Base-by-base conservation (phyloP, 2,113 vertebrate species). In the Leiothrix lutea region DNA sequence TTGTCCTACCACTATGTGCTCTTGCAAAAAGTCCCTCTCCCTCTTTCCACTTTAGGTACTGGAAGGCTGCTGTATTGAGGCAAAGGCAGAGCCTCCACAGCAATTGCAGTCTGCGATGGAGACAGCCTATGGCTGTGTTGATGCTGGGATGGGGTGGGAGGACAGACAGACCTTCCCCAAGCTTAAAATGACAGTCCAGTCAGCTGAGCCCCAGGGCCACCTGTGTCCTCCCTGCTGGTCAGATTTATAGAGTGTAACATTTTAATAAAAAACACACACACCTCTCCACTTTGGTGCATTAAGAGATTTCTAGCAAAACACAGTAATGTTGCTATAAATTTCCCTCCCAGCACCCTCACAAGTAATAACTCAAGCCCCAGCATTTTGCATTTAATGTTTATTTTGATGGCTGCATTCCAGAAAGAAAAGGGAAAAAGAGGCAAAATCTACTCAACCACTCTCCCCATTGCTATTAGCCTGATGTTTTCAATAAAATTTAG, bases 211-310 rank as follows among this genome's bases (percentile, higher is more conserved):
- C 96, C 78, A 71, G 86, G 94, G 96, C 97, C 98, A 98, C 98
- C 98, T 99, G 98, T 98, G 97, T 98, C 94, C 97, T 98, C 98
- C 98, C 97, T 95, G 84, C 73, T 71, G 97, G 95, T 95, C 86
- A 97, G 97, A 98, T 98, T 98, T 98, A 98, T 98, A 97, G 98
- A 97, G 98, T 98, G 98, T 79, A 97, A 98, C 96, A 98, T 98
- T 98, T 98, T 98, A 98, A 98, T 98, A 98, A 98, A 98, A 98
- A 98, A 98, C 97, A 98, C 97, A 97, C 97, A 97, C 97, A 95
- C 98, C 97, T 98, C 97, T 97, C 97, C 97, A 98, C 98, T 98
- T 98, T 93, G 97, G 98, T 98, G 97, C 98, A 98, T 98, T 98
- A 98, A 97, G 98, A 98, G 98, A 98, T 98, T 98, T 98, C 97